Conservation (phyloP, 1,140 invertebrate species). For the Apis mellifera region Amel_HAv3.1 CM009938.2:717501-718000, state of each 20-base stretch:
- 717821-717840: slow-evolving; percentile 37
- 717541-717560: slow-evolving; percentile 66
- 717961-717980: too few relatives aligned
- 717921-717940: slow-evolving; percentile 17
- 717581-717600: slow-evolving; percentile 64
- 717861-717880: slow-evolving; percentile 19
- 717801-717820: slow-evolving; percentile 49
- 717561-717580: slow-evolving; percentile 46
- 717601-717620: slow-evolving; percentile 59
- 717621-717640: slow-evolving; percentile 39
- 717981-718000: too few relatives aligned
- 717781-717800: slow-evolving; percentile 57
- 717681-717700: slow-evolving; percentile 45
- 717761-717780: slow-evolving; percentile 54
- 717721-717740: slow-evolving; percentile 34
- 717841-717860: slow-evolving; percentile 33
- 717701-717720: neutral
- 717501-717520: slow-evolving; percentile 64
- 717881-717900: slow-evolving; percentile 19
- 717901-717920: neutral
- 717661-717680: slow-evolving; percentile 39
- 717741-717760: slow-evolving; percentile 50
- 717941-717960: neutral
- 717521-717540: slow-evolving; percentile 65
- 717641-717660: slow-evolving; percentile 19